These are phyloP conservation scores for Tenthredo mesomela DNA, from an alignment of 2,888 invertebrate genomes.

Conservation along the genomic window DNA sequence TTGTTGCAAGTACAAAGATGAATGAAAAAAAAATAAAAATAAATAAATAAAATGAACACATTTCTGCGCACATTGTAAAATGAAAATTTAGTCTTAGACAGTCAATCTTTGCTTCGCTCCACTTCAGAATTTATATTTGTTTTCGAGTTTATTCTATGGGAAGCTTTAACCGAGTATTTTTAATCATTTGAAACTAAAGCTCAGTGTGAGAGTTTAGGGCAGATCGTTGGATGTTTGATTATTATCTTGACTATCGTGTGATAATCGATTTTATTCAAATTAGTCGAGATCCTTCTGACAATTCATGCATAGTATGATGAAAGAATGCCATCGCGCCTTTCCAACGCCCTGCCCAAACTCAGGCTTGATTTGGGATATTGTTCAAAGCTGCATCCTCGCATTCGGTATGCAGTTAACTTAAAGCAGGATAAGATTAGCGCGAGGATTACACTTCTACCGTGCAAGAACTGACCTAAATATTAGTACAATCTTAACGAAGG, in stretches of 20 bases:
- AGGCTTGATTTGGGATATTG: not conserved
- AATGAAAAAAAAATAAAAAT: not conserved
- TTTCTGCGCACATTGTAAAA: not conserved
- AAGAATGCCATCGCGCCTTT: not conserved
- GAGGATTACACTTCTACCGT: not conserved
- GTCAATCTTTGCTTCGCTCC: constrained; percentile 22
- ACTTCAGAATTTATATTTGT: constrained; percentile 1
- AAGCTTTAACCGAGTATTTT: not conserved
- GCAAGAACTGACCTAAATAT: constrained; percentile 38
- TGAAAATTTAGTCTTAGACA: not conserved
- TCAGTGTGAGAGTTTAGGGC: constrained; percentile 4
- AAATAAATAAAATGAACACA: not conserved
- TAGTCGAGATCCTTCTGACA: not conserved
- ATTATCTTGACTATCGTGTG: not conserved
- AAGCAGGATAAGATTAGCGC: constrained; percentile 36
- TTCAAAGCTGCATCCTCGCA: constrained; percentile 27
- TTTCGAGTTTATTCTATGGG: not conserved
- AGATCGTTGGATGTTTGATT: not conserved
- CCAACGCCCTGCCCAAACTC: not conserved
- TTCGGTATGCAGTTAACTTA: constrained; percentile 21
- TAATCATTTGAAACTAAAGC: constrained; percentile 2
- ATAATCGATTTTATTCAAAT: constrained; percentile 4
- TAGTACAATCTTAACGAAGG: constrained; percentile 29
- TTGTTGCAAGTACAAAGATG: not conserved
- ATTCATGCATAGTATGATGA: not conserved